A percentile compares a stretch with the other conserved stretches of the same genome.
phyloP scores from a whole-genome alignment of 2,113 vertebrate species.

The Cynopterus brachyotis region DNA sequence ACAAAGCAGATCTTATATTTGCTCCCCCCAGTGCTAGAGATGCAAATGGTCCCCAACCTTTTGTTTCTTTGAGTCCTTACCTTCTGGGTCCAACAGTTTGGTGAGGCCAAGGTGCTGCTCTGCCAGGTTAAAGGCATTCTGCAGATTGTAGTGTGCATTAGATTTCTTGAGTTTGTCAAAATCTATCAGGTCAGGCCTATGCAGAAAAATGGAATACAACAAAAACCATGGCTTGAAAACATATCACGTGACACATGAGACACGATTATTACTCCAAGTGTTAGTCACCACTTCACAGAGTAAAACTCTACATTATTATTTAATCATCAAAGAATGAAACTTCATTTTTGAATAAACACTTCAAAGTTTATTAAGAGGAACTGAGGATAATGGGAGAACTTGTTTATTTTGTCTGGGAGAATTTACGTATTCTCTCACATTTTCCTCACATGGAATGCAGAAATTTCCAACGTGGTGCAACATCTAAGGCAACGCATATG shows the following conservation, averaged over 20 bases:
- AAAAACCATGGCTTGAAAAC: slow-evolving; percentile 26
- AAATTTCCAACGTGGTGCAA: neutral
- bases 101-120: slow-evolving; percentile 98
- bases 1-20: neutral
- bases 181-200: slow-evolving; percentile 96
- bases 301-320: neutral
- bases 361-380: slow-evolving; percentile 39
- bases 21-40: neutral
- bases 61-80: slow-evolving; percentile 78
- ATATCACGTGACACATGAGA: neutral
- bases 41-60: neutral
- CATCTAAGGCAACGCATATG: neutral
- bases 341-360: neutral
- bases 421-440: neutral
- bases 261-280: neutral
- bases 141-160: slow-evolving; percentile 98
- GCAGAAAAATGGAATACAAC: slow-evolving; percentile 47
- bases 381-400: neutral
- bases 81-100: slow-evolving; percentile 95
- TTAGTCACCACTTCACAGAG: neutral
- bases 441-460: neutral
- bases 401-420: neutral
- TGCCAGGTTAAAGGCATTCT: slow-evolving; percentile 97
- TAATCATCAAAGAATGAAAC: slow-evolving; percentile 2
- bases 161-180: slow-evolving; percentile 99